Base-by-base conservation (phyloP, 2,888 invertebrate species). In the Pachydiplax longipennis region DNA sequence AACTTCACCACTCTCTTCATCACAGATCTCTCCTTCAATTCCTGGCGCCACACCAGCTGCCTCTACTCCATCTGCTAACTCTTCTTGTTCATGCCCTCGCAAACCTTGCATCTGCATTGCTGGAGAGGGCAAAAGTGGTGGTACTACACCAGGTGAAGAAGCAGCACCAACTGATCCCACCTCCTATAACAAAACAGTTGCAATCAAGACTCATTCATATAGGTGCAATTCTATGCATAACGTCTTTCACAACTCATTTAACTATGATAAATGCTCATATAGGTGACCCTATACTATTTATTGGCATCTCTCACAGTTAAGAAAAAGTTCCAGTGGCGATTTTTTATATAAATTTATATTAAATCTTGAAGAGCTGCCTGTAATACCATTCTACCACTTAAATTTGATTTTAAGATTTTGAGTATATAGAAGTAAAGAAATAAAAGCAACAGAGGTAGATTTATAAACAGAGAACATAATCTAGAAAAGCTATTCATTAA, bases 1-100 rank as follows among this genome's bases (percentile, higher is more conserved):
- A 31, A 87, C 37, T 61, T 87, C 87, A 2, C 87, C 87, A 61
- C 87, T 87, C n/a, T 87, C 87, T 37, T 87, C 87, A 37, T 61
- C 87, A 61, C 87, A 58, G 18, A 61, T 61, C 65, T 87, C 87
- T n/a, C 87, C 87, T 22, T 87, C 87, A 25, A 87, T n/a, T 37
- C 87, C 87, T 0, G 87, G 61, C 8, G 87, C n/a, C 1, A 87
- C 37, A 37, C 87, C 61, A 22, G 37, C 65, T 2, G 40, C 87
- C 61, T 87, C 87, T 37, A 61, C 37, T 58, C 87, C 87, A 87
- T 87, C 65, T 10, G 12, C 61, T 31, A 61, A 31, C n/a, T 87
- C 87, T 15, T 87, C 87, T 10, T 65, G 87, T 37, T 87, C 87
- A 58, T 61, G 61, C 2, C 31, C 87, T n/a, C 87, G 31, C 15